Conservation (phyloP, 1,140 invertebrate genomes). For the Zaprionus taronus region DNA sequence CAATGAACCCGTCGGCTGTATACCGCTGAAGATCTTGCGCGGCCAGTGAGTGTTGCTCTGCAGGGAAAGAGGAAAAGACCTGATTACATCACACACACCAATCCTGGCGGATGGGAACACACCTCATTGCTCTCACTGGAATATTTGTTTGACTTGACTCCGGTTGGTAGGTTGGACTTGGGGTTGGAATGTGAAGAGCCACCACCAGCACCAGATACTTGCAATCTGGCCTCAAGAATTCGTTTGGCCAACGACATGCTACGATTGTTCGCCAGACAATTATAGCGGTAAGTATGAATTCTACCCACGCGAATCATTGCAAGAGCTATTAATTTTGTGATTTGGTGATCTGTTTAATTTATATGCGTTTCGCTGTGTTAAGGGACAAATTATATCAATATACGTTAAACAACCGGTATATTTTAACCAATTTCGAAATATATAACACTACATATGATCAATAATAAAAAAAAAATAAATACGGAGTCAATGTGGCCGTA, state of each 20-base stretch:
- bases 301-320: conserved; percentile 62
- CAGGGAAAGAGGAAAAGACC: not conserved
- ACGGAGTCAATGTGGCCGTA: conserved; percentile 9
- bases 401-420: conserved; percentile 11
- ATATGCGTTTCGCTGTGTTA: too few relatives aligned
- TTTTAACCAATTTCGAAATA: conserved; percentile 28
- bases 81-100: conserved; percentile 31
- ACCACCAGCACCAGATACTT: not conserved
- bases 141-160: not conserved
- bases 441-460: conserved; percentile 19
- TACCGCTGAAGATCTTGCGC: conserved; percentile 93
- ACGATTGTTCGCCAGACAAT: not conserved
- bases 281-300: not conserved
- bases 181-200: not conserved
- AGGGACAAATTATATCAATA: not conserved
- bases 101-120: not conserved
- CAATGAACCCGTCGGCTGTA: conserved; percentile 97
- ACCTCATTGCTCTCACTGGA: not conserved
- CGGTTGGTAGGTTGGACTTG: not conserved
- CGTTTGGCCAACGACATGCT: conserved; percentile 27
- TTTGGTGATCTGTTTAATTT: too few relatives aligned
- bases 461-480: not conserved
- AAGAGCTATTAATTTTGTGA: conserved; percentile 49
- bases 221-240: not conserved
- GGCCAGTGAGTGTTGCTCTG: conserved; percentile 77